These are phyloP conservation scores for Oreochromis mossambicus DNA, from an alignment of 2,797 vertebrate genomes.

Conservation along the genomic window DNA sequence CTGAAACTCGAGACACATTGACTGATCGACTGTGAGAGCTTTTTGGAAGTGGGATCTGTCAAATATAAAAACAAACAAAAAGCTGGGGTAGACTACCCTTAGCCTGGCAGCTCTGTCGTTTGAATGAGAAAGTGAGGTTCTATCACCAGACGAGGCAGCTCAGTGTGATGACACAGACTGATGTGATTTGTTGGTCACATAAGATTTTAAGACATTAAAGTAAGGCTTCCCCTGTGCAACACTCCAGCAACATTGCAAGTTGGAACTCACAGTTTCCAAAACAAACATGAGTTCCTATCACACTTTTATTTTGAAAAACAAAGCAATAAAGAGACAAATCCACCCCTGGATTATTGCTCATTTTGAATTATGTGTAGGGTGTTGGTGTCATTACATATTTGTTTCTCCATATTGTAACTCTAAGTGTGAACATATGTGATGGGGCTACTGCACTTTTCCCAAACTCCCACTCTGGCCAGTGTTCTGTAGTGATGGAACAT, in stretches of 20 bases:
- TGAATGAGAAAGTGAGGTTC: not conserved
- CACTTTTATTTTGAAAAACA: accelerated
- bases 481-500: not conserved
- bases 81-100: not conserved
- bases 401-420: not conserved
- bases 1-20: not conserved
- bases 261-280: not conserved
- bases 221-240: not conserved
- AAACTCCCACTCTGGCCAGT: not conserved
- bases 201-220: not conserved
- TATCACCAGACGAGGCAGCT: not conserved
- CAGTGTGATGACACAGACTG: not conserved
- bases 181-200: not conserved
- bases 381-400: not conserved
- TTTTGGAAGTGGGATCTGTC: not conserved
- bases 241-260: not conserved
- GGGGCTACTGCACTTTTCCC: not conserved
- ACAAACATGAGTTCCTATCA: not conserved
- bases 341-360: not conserved
- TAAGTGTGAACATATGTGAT: not conserved
- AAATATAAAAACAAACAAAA: not conserved
- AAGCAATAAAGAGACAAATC: not conserved
- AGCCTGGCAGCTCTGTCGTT: not conserved
- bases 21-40: not conserved
- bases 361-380: not conserved